Evolutionary conservation across 2,888 invertebrate species (phyloP).

Genomic region (Microctonus hyperodae): DNA sequence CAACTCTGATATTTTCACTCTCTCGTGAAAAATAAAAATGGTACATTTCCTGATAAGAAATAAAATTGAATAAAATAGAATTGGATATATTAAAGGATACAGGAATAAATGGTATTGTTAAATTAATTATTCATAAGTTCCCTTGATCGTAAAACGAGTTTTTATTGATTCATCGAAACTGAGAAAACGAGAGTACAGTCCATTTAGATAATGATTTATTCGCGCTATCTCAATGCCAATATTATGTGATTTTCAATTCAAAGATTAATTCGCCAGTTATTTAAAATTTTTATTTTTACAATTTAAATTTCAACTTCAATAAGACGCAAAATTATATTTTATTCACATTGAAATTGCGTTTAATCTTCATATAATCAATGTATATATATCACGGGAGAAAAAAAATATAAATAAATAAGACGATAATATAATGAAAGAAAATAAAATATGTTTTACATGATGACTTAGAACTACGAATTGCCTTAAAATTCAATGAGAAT

Average conservation of each 20-base stretch:
- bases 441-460: conserved; percentile 14
- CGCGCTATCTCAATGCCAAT: neutral
- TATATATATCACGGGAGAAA: neutral
- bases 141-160: conserved; percentile 42
- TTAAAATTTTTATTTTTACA: conserved; percentile 14
- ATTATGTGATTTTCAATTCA: conserved; percentile 10
- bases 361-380: neutral
- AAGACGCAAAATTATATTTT: neutral
- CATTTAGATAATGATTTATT: conserved; percentile 12
- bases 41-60: neutral
- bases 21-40: neutral
- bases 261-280: neutral
- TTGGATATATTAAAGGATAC: conserved; percentile 31
- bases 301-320: neutral
- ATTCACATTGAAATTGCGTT: neutral
- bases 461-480: conserved; percentile 13
- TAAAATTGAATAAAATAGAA: conserved; percentile 12
- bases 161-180: conserved; percentile 50
- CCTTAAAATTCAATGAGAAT: conserved; percentile 47
- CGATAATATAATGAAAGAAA: neutral
- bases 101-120: conserved; percentile 20
- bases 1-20: neutral
- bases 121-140: conserved; percentile 30
- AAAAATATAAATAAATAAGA: neutral
- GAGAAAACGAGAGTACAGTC: conserved; percentile 50